Evolutionary conservation across 2,888 invertebrate species (phyloP).

Genomic region (Leptinotarsa peninsularis): DNA sequence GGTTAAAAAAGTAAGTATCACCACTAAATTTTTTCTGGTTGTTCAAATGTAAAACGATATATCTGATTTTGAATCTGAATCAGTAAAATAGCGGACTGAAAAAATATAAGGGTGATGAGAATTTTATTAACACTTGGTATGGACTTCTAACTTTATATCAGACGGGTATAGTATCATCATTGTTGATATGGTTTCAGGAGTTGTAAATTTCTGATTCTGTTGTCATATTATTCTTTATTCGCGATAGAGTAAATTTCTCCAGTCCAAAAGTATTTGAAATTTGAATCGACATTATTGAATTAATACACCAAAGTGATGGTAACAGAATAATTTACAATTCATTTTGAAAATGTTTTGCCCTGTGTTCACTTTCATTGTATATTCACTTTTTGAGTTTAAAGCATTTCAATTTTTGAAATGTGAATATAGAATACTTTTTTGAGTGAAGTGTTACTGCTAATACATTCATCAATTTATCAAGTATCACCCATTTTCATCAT

Average conservation of each 20-base stretch:
- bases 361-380: constrained; percentile 4
- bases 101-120: background rate
- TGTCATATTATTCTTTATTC: background rate
- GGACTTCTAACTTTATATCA: background rate
- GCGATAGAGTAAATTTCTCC: background rate
- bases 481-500: too few relatives aligned
- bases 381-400: background rate
- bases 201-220: background rate
- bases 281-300: background rate
- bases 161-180: constrained; percentile 1
- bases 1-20: background rate
- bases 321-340: constrained; percentile 9
- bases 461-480: too few relatives aligned
- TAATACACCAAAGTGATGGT: background rate
- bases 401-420: background rate
- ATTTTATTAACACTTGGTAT: background rate
- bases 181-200: background rate
- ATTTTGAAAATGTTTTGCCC: background rate
- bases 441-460: too few relatives aligned
- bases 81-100: background rate
- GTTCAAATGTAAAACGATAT: background rate
- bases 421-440: too few relatives aligned
- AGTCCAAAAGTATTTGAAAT: background rate
- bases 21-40: background rate
- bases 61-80: background rate